Evolutionary conservation across 1,140 invertebrate genomes (phyloP).

Genomic region (Hirudo medicinalis): DNA sequence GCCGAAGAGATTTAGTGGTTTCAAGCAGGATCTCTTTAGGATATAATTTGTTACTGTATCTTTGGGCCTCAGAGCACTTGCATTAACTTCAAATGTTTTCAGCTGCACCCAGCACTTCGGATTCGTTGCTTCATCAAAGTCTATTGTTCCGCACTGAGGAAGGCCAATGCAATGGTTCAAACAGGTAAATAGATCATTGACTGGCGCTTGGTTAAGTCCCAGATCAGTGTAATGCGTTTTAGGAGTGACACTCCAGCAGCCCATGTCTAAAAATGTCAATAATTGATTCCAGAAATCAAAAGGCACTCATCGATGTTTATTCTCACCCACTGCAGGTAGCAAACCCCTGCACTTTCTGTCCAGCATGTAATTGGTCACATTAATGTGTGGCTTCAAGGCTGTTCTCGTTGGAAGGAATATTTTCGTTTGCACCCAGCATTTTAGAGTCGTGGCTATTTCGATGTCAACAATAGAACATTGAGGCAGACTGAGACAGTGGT

Average conservation of each 20-base stretch:
- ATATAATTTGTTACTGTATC: too few relatives aligned
- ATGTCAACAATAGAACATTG: constrained; percentile 7
- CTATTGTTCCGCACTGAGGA: not conserved
- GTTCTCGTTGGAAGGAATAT: not conserved
- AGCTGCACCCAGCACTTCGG: too few relatives aligned
- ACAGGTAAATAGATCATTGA: not conserved
- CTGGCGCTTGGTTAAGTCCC: not conserved
- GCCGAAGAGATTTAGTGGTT: too few relatives aligned
- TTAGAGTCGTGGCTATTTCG: not conserved
- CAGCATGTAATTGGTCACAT: not conserved
- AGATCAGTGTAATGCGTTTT: too few relatives aligned
- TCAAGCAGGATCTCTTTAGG: too few relatives aligned
- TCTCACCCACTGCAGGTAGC: not conserved
- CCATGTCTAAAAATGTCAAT: too few relatives aligned
- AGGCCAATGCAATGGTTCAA: not conserved
- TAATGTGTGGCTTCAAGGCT: not conserved
- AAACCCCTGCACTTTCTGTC: not conserved
- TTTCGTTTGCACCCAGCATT: not conserved
- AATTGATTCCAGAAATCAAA: too few relatives aligned
- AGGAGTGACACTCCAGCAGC: too few relatives aligned
- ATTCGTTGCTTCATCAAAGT: not conserved
- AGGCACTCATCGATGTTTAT: too few relatives aligned
- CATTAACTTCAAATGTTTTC: too few relatives aligned
- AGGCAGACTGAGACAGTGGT: not conserved
- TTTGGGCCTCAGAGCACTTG: too few relatives aligned